A percentile compares a stretch with the other conserved stretches of the same genome.
Evolutionary conservation across 2,797 vertebrate species (phyloP).

Genomic region (Stomatorhinus walkeri): DNA sequence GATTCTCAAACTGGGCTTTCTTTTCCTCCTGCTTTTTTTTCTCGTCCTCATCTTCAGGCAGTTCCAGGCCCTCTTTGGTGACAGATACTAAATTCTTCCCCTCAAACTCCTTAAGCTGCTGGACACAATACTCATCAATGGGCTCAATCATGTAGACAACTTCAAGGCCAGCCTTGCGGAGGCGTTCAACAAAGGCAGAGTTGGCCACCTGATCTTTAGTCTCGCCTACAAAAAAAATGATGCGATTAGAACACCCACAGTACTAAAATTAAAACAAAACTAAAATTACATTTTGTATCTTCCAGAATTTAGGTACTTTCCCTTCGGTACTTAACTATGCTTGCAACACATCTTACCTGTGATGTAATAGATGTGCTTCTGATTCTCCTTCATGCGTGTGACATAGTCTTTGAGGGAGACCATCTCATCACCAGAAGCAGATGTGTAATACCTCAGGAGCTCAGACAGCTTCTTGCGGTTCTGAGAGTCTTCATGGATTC

Average conservation of each 20-base stretch:
- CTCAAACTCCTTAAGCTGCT: conserved; percentile 91
- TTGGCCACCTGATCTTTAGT: conserved; percentile 96
- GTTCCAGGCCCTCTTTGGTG: conserved; percentile 88
- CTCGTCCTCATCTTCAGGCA: conserved; percentile 92
- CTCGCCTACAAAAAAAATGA: conserved; percentile 64
- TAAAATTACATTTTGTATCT: neutral
- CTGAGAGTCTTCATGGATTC: conserved; percentile 80
- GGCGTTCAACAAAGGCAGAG: conserved; percentile 89
- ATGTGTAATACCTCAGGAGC: conserved; percentile 72
- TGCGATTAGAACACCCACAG: neutral
- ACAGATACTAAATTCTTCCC: conserved; percentile 89
- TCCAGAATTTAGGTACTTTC: neutral
- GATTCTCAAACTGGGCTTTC: conserved; percentile 78
- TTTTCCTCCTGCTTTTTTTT: conserved; percentile 88
- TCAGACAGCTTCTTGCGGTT: conserved; percentile 80
- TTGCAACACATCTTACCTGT: conserved; percentile 54
- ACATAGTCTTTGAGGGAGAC: conserved; percentile 81
- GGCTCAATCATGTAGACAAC: conserved; percentile 98
- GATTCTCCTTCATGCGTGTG: conserved; percentile 79
- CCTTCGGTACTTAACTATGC: neutral
- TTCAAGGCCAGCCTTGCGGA: conserved; percentile 85
- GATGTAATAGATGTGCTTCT: conserved; percentile 82
- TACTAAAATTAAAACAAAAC: neutral
- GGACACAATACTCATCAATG: conserved; percentile 94
- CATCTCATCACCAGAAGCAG: conserved; percentile 79